Evolutionary conservation across 2,888 invertebrate genomes (phyloP), one percentile per base, ranked within the genome.

Genomic region (Endomychus coccineus): DNA sequence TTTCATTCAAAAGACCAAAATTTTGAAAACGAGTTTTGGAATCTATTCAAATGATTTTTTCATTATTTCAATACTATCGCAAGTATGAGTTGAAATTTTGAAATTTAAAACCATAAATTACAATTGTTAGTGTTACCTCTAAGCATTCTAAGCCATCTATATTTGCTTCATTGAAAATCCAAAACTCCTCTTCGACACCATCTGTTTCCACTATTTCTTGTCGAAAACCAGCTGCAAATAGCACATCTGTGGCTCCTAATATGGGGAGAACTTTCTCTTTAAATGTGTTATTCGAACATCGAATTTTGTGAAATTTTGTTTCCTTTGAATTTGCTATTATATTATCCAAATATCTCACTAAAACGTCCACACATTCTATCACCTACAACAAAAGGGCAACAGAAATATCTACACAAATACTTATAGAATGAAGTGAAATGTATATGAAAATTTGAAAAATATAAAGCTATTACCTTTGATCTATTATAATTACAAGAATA

Each of bases 301-400:
- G 73, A 35, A 97, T 94, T 69, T 86, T 89, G 52, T 83, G 80
- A 64, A 80, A 97, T 59, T 96, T 97, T 40, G 84, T 82, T 55
- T 94, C 91, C 1, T 74, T 74, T 0, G 92, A 92, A 64, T 89
- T 75, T 27, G 78, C 77, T 2, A 89, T 71, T 24, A 97, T 83
- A 59, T 97, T 97, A 55, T 90, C 87, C 49, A 96, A 66, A 69
- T 94, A 94, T 63, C 88, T 90, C 52, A 78, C 77, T 7, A 97
- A 62, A 2, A 87, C 90, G 48, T 90, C 87, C 7, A 92, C 77
- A 57, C 95, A 91, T 1, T 75, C 73, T 27, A 78, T 80, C 9
- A 91, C 75, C 81, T 80, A 57, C 40, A 69, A 65, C 42, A 25
- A 42, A 43, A 32, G n/a, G n/a, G n/a, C 21, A 19, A n/a, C n/a